Conservation (phyloP, 1,140 invertebrate genomes). For the Planococcus citri region DNA sequence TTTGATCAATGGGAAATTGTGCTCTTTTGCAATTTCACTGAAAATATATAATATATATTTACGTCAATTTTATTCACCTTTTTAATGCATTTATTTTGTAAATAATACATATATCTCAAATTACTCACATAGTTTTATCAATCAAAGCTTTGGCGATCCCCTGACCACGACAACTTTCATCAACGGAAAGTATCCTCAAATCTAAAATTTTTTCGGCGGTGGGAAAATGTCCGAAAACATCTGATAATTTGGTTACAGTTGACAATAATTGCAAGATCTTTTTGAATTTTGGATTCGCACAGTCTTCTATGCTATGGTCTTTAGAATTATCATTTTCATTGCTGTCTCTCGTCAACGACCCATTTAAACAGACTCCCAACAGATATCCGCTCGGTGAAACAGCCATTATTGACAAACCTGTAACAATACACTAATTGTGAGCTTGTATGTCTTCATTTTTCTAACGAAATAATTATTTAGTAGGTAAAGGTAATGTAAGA, state of each 20-base stretch:
- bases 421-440: not conserved
- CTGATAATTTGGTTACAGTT: slow-evolving; percentile 42
- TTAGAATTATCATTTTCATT: slow-evolving; percentile 19
- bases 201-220: slow-evolving; percentile 43
- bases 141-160: slow-evolving; percentile 50
- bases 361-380: slow-evolving; percentile 43
- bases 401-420: slow-evolving; percentile 46
- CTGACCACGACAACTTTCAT: slow-evolving; percentile 46
- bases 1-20: slow-evolving; percentile 39
- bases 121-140: slow-evolving; percentile 45
- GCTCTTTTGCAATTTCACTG: slow-evolving; percentile 43
- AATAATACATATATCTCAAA: not conserved
- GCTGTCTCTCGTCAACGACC: slow-evolving; percentile 27
- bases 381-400: slow-evolving; percentile 44
- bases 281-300: slow-evolving; percentile 28
- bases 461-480: too few species aligned
- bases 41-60: slow-evolving; percentile 27
- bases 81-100: too few species aligned
- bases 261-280: slow-evolving; percentile 47
- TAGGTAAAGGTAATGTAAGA: too few species aligned
- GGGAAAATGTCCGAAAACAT: slow-evolving; percentile 42
- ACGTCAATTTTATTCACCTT: not conserved
- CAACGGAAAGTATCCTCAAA: slow-evolving; percentile 51
- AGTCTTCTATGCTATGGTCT: slow-evolving; percentile 23
- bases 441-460: slow-evolving; percentile 3